phyloP scores from a whole-genome alignment of 2,113 vertebrate species.

The Chaetorhynchus papuensis region DNA sequence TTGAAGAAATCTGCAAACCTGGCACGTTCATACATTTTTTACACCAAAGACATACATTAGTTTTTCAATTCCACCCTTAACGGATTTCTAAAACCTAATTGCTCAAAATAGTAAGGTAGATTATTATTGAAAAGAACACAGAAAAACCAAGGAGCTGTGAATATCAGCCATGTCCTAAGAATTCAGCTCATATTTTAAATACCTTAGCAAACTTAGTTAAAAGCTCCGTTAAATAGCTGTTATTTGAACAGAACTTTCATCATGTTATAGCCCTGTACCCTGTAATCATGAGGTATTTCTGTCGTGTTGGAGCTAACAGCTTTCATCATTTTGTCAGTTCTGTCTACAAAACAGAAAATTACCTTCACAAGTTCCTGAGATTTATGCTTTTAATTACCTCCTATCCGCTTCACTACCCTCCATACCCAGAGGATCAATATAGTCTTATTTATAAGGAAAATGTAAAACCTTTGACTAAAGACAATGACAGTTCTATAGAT shows the following conservation, averaged over 20 bases:
- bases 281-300: constrained; percentile 70
- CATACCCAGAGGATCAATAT: constrained; percentile 70
- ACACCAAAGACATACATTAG: background rate
- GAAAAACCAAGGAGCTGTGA: background rate
- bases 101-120: background rate
- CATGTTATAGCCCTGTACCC: constrained; percentile 28
- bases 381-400: constrained; percentile 82
- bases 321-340: constrained; percentile 80
- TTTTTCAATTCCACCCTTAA: background rate
- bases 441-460: constrained; percentile 72
- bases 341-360: constrained; percentile 74
- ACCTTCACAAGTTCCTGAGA: constrained; percentile 70
- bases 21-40: background rate
- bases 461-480: constrained; percentile 64
- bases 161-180: background rate
- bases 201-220: constrained; percentile 28
- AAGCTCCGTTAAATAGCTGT: constrained; percentile 50
- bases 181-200: constrained; percentile 12
- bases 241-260: constrained; percentile 56
- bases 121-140: background rate
- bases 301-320: constrained; percentile 70
- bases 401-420: constrained; percentile 68
- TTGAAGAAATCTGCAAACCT: background rate
- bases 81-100: background rate
- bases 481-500: constrained; percentile 44